These are phyloP conservation scores for Chiloscyllium plagiosum DNA, from an alignment of 2,113 vertebrate genomes.

Conservation along the genomic window DNA sequence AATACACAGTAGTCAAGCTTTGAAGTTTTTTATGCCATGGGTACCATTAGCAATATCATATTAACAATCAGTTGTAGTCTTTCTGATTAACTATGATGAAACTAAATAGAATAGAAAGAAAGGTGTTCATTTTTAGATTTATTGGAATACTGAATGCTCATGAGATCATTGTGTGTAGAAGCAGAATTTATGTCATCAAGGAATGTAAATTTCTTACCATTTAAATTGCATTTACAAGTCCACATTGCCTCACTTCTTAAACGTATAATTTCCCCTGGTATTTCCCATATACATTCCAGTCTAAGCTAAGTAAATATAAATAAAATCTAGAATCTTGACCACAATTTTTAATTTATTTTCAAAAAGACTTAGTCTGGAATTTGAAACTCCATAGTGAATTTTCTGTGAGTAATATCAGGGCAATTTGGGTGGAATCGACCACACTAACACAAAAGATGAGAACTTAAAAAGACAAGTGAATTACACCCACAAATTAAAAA, in stretches of 20 bases:
- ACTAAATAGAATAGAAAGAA: background rate
- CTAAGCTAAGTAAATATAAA: background rate
- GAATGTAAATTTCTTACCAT: background rate
- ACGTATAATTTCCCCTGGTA: background rate
- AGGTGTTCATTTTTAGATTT: background rate
- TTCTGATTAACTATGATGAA: background rate
- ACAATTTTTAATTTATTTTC: constrained; percentile 7
- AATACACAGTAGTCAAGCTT: background rate
- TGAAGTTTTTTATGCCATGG: background rate
- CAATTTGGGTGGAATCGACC: background rate
- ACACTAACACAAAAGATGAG: background rate
- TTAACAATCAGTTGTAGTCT: background rate
- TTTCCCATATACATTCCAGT: background rate
- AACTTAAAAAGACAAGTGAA: background rate
- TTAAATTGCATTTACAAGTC: background rate
- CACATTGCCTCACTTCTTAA: background rate
- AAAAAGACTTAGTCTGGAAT: background rate
- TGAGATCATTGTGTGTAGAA: background rate
- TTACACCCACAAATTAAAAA: too few species aligned
- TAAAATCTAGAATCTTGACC: background rate
- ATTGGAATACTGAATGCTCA: background rate
- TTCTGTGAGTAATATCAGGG: background rate
- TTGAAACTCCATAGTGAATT: background rate
- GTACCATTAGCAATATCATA: background rate
- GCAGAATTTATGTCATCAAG: background rate